Evolutionary conservation across 2,888 invertebrate genomes (phyloP), one percentile per base, ranked within the genome.

Genomic region (Gastrophysa polygoni): DNA sequence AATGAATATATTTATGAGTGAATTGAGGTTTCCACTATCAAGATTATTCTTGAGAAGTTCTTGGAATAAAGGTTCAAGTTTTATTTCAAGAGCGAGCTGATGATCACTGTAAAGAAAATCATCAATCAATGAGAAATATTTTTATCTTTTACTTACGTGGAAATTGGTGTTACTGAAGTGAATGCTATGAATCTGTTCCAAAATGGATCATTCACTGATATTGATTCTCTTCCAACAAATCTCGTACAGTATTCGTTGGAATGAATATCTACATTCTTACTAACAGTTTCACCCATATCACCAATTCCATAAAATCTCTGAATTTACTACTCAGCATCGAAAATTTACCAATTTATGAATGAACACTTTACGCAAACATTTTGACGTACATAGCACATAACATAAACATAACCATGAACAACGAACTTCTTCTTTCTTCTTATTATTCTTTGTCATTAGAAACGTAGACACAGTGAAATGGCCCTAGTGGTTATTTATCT

Each of bases 121-220:
- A 32, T 32, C 32, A 32, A 11, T 64, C 10, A 48, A 43, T 32
- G 29, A 57, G 57, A 48, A 1, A 11, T 29, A 8, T 28, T 28
- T 50, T 59, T 7, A 44, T 44, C 44, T 28, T n/a, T 54, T 47
- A 67, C 87, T 83, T 83, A 92, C 88, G 88, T 86, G 73, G 89
- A 90, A 46, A 87, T 85, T 0, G 96, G 95, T 62, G 94, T 89
- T 34, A 88, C 87, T 71, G 96, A 90, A 69, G 95, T 93, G 78
- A 96, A 99, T 0, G 96, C 92, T 34, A 99, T 84, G 68, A 99
- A 87, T 69, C 91, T 89, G 78, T 95, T 95, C 98, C 98, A 99
- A 80, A 95, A 97, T 0, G 92, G 91, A 78, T 96, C 93, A 79
- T 95, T 94, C 6, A 90, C 87, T 4, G 91, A 87, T 71, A 99